Evolutionary conservation across 2,113 vertebrate species (phyloP).

Genomic region (Spermophilus dauricus): DNA sequence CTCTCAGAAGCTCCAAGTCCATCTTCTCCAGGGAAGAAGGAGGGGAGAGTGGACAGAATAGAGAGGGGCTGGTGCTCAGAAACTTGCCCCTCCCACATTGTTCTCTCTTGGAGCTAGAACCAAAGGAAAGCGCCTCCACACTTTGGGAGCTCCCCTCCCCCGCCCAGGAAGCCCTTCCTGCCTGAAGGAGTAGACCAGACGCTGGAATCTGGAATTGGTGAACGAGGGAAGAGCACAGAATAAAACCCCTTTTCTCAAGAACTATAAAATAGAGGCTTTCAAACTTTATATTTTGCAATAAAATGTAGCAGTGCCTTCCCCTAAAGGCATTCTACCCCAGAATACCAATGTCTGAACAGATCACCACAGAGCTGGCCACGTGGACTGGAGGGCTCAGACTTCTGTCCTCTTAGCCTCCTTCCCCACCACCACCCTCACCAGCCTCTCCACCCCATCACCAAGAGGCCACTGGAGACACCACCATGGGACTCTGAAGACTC

Average conservation of each 20-base stretch:
- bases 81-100: not conserved
- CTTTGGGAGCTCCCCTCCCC: not conserved
- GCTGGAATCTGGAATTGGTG: not conserved
- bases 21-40: not conserved
- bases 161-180: not conserved
- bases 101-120: not conserved
- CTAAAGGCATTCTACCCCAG: not conserved
- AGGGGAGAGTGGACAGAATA: not conserved
- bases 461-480: not conserved
- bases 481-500: not conserved
- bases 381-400: not conserved
- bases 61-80: not conserved
- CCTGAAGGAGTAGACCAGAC: not conserved
- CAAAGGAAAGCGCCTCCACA: not conserved
- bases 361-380: rapidly evolving
- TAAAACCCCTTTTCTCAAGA: not conserved
- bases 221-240: constrained; percentile 10
- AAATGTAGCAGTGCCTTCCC: not conserved
- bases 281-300: constrained; percentile 29
- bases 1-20: not conserved
- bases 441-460: not conserved
- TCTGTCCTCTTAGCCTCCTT: not conserved
- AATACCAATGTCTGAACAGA: not conserved
- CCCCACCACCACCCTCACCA: too few relatives aligned
- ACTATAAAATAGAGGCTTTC: constrained; percentile 4